Evolutionary conservation across 2,888 invertebrate species (phyloP).

Genomic region (Papilio gigon): DNA sequence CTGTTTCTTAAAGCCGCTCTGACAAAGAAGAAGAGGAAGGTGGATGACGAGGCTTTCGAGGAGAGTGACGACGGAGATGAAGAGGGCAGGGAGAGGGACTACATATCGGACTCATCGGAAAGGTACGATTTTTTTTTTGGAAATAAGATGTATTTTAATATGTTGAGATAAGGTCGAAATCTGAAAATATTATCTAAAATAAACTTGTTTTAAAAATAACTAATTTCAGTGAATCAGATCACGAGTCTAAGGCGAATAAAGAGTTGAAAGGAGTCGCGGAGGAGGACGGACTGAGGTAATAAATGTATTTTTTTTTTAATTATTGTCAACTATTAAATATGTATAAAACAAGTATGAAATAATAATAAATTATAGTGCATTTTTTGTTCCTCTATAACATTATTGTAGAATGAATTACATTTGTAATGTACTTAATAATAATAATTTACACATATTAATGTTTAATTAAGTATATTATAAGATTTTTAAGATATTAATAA

Average conservation of each 20-base stretch:
- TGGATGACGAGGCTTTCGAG: constrained; percentile 95
- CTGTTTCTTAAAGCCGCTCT: constrained; percentile 72
- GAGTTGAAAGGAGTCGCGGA: constrained; percentile 95
- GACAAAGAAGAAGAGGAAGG: constrained; percentile 90
- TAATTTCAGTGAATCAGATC: constrained; percentile 84
- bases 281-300: constrained; percentile 89
- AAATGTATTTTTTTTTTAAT: neutral
- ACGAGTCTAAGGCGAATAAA: constrained; percentile 88
- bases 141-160: neutral
- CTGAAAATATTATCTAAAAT: no score
- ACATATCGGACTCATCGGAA: constrained; percentile 93
- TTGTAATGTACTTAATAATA: no score
- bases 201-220: no score
- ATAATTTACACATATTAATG: no score
- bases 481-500: no score
- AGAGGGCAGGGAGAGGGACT: constrained; percentile 96
- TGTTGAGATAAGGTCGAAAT: neutral
- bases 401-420: no score
- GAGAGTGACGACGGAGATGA: constrained; percentile 99
- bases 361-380: no score
- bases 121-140: no score
- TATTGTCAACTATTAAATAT: no score
- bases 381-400: no score
- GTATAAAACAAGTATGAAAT: no score
- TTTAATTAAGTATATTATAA: no score